Base-by-base conservation (phyloP, 2,888 invertebrate species). In the Thalpophila matura region DNA sequence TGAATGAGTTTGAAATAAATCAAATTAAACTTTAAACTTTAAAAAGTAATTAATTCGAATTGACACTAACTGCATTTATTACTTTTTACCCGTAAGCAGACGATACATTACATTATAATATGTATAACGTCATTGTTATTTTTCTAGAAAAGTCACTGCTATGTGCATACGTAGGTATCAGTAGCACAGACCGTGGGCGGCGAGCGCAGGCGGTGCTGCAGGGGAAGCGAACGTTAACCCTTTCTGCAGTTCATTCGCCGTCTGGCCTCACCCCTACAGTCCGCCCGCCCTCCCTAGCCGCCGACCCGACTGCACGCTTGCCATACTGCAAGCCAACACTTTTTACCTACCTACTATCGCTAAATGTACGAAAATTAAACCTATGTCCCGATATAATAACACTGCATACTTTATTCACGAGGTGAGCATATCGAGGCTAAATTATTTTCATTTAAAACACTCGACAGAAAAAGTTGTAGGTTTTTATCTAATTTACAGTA, bases 231-330 rank as follows among this genome's bases (percentile, higher is more conserved):
- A 91, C 96, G 88, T 91, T 93, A 93, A 94, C 89, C 96, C 96
- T 88, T 95, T 94, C 89, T 95, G 93, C 95, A 96, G 96, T 94
- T 96, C 95, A 94, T 96, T 95, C 93, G 93, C 95, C 92, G 95
- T 95, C 95, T 95, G 95, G 95, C 95, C 95, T 93, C 95, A 95
- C 93, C 95, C 95, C 93, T 85, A 81, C 74, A 80, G 65, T 55
- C 87, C 88, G 77, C 92, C 91, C 87, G 76, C 88, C 81, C 85
- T 81, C 87, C 87, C 82, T 82, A 80, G 89, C 87, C 86, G 85
- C 81, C 89, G 86, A 83, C 87, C 83, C 88, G 86, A 84, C 89
- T 92, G 90, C 91, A 90, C 85, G 87, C 86, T 85, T 88, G 86
- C 87, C 86, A 86, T 86, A 88, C 88, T 91, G 91, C 91, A 91